Conservation (phyloP, 2,888 invertebrate genomes). For the Erebia aethiops region DNA sequence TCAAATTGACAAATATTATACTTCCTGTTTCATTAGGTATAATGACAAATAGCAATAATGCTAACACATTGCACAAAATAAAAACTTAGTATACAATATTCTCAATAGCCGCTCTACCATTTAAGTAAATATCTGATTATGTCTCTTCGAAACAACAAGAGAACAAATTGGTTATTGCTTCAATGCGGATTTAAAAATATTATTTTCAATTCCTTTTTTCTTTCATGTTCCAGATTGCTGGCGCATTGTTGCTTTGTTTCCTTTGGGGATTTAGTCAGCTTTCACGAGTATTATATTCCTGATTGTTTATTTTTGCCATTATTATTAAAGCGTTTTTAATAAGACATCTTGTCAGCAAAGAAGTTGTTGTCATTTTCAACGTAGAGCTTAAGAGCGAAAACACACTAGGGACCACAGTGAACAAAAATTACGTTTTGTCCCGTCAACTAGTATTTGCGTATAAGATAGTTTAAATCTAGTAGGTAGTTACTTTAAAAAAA, state of each 20-base stretch:
- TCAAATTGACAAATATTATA: too few relatives aligned
- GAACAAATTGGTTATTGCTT: conserved; percentile 33
- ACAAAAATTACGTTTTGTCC: too few relatives aligned
- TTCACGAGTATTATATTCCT: conserved; percentile 4
- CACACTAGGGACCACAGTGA: too few relatives aligned
- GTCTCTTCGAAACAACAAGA: conserved; percentile 58
- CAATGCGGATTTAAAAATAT: conserved; percentile 22
- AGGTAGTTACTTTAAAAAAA: too few relatives aligned
- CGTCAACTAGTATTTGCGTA: too few relatives aligned
- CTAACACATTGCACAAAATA: not conserved
- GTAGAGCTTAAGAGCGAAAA: too few relatives aligned
- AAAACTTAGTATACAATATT: not conserved
- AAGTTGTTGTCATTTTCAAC: not conserved
- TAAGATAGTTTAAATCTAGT: too few relatives aligned
- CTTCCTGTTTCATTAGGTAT: too few relatives aligned
- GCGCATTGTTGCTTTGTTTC: conserved; percentile 6
- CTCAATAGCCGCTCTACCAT: not conserved
- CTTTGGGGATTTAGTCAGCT: not conserved
- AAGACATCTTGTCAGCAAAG: not conserved
- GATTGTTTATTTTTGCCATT: not conserved
- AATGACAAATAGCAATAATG: too few relatives aligned
- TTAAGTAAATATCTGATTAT: not conserved
- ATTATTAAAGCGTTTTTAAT: not conserved
- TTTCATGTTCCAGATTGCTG: not conserved
- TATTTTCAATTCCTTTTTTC: conserved; percentile 14